Conservation (phyloP, 2,888 invertebrate species). For the Oligia fasciuncula region DNA sequence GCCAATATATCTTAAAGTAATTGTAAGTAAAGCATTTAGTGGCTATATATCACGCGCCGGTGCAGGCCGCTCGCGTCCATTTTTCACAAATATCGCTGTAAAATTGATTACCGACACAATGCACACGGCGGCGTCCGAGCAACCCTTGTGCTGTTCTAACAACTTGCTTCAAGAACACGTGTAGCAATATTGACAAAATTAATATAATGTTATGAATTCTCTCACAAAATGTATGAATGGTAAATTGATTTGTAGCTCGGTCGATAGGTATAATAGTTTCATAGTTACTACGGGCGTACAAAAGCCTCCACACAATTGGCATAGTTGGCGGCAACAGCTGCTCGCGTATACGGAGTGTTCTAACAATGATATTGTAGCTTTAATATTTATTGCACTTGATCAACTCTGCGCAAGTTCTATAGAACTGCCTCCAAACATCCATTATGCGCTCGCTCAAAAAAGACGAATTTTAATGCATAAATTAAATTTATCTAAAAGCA, state of each 20-base stretch:
- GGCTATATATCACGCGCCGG: conserved; percentile 77
- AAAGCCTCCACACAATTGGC: conserved; percentile 86
- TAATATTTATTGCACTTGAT: conserved; percentile 89
- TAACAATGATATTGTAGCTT: conserved; percentile 88
- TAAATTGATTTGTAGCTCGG: conserved; percentile 70
- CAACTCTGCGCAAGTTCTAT: conserved; percentile 80
- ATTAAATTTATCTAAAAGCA: conserved; percentile 78
- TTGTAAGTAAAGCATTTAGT: conserved; percentile 79
- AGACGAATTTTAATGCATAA: conserved; percentile 81
- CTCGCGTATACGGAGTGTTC: conserved; percentile 79
- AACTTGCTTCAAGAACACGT: conserved; percentile 52
- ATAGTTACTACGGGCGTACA: conserved; percentile 84
- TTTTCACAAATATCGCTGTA: conserved; percentile 79
- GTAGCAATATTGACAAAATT: conserved; percentile 40
- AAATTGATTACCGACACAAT: conserved; percentile 78
- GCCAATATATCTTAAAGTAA: conserved; percentile 76
- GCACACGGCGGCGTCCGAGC: conserved; percentile 62
- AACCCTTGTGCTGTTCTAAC: conserved; percentile 48
- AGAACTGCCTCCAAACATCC: conserved; percentile 47
- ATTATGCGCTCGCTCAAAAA: conserved; percentile 78
- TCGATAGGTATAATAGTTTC: conserved; percentile 79
- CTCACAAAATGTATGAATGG: conserved; percentile 64
- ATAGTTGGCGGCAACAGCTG: conserved; percentile 85
- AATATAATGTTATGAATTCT: conserved; percentile 49
- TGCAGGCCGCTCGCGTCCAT: conserved; percentile 74